phyloP scores from a whole-genome alignment of 2,888 invertebrate species.

The Chalcis sispes region DNA sequence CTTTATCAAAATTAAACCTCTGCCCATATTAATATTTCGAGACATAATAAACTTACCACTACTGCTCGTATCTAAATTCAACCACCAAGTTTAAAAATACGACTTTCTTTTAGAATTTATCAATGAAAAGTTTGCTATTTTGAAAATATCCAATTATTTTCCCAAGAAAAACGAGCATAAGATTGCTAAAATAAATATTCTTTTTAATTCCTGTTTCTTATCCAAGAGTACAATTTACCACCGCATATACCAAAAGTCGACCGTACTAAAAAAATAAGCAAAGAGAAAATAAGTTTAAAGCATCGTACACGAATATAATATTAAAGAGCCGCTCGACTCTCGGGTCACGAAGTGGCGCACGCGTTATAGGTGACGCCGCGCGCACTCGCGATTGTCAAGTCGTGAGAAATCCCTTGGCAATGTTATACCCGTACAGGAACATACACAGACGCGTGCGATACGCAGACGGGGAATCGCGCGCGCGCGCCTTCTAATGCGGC shows the following conservation, averaged over 20 bases:
- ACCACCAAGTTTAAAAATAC: not conserved
- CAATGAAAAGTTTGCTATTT: too few relatives aligned
- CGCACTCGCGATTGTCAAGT: conserved; percentile 41
- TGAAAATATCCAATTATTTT: too few relatives aligned
- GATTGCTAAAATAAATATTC: too few relatives aligned
- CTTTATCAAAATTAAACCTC: conserved; percentile 9
- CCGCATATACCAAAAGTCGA: not conserved
- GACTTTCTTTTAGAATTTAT: too few relatives aligned
- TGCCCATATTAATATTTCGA: not conserved
- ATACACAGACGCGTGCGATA: not conserved
- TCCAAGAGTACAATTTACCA: not conserved
- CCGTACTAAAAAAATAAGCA: not conserved
- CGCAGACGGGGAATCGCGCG: too few relatives aligned
- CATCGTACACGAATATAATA: conserved; percentile 3
- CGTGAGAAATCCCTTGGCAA: conserved; percentile 38
- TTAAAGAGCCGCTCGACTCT: conserved; percentile 24
- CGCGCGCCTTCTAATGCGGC: conserved; percentile 23
- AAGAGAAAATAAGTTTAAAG: not conserved
- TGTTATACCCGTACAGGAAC: not conserved
- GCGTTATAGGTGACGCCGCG: conserved; percentile 16
- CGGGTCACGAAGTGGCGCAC: conserved; percentile 34
- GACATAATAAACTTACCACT: not conserved
- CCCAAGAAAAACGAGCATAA: too few relatives aligned
- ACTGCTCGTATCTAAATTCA: not conserved
- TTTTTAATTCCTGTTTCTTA: not conserved